Evolutionary conservation across 53 echinoderm and acorn worm genomes (phyloP).

Genomic region (Astropecten irregularis): DNA sequence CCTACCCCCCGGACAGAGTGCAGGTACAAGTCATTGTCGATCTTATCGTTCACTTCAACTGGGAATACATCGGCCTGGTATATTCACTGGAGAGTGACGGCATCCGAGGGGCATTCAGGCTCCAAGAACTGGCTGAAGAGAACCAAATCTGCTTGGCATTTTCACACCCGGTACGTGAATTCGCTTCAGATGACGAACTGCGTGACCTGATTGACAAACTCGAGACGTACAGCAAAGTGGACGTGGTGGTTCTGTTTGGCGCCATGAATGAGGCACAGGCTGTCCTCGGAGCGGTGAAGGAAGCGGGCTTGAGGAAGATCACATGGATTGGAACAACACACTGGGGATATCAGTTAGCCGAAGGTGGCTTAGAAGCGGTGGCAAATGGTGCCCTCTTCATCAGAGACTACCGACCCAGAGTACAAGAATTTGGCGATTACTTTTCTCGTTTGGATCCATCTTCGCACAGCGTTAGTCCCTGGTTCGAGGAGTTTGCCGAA

Average conservation of each 20-base stretch:
- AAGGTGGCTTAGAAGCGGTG: neutral
- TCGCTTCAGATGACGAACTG: conserved; percentile 1
- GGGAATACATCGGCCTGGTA: conserved; percentile 54
- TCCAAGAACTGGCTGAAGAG: conserved; percentile 41
- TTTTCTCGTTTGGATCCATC: neutral
- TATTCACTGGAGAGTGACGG: conserved; percentile 47
- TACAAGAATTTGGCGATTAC: conserved; percentile 14
- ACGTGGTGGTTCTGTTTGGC: conserved; percentile 57
- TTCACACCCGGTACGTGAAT: conserved; percentile 9
- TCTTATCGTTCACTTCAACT: conserved; percentile 30
- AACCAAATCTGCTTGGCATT: conserved; percentile 46
- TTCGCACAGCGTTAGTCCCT: conserved; percentile 28
- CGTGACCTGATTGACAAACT: conserved; percentile 7
- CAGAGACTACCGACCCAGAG: conserved; percentile 19
- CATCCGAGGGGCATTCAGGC: conserved; percentile 30
- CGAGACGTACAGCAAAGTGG: neutral
- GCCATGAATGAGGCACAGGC: conserved; percentile 29
- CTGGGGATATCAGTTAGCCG: conserved; percentile 29
- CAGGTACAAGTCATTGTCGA: conserved; percentile 45
- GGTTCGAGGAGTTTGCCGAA: conserved; percentile 23
- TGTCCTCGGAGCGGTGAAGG: neutral
- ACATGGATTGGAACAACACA: conserved; percentile 40
- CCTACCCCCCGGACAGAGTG: conserved; percentile 37
- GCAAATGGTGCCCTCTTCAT: conserved; percentile 31
- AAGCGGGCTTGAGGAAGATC: neutral